These are phyloP conservation scores for Seira musarum DNA, from an alignment of 2,888 invertebrate genomes.

Conservation along the genomic window DNA sequence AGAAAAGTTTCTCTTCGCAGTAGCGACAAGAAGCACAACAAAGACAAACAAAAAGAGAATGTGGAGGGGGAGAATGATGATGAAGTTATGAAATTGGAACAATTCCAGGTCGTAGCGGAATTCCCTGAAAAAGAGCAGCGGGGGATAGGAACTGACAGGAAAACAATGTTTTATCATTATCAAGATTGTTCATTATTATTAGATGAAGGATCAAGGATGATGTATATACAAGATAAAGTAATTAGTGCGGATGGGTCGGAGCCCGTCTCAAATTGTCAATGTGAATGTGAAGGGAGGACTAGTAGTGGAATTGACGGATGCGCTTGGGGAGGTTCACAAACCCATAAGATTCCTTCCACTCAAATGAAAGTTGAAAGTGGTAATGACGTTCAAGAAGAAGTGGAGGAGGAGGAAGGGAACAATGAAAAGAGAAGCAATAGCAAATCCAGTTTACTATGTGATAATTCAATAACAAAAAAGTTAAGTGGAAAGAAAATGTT, in stretches of 20 bases:
- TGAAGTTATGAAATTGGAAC: constrained; percentile 31
- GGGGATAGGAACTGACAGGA: constrained; percentile 25
- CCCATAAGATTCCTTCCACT: constrained; percentile 26
- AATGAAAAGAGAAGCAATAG: constrained; percentile 14
- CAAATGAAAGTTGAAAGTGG: constrained; percentile 33
- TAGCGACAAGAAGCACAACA: constrained; percentile 31
- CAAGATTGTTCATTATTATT: constrained; percentile 22
- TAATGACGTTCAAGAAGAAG: constrained; percentile 1
- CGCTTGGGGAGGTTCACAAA: too few species aligned
- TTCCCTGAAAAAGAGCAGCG: background rate
- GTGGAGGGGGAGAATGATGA: constrained; percentile 4
- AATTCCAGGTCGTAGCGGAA: constrained; percentile 25
- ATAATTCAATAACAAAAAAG: constrained; percentile 43
- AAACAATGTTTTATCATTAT: constrained; percentile 28
- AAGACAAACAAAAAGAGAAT: constrained; percentile 16
- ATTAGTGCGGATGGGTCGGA: background rate
- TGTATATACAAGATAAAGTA: background rate
- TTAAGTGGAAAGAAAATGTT: constrained; percentile 20
- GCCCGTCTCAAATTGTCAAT: background rate
- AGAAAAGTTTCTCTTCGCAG: constrained; percentile 20
- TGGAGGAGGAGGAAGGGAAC: background rate
- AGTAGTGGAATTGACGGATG: background rate
- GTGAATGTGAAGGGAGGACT: constrained; percentile 36
- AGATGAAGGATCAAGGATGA: constrained; percentile 15
- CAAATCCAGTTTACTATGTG: constrained; percentile 27